Evolutionary conservation across 2,888 invertebrate species (phyloP), one percentile per base, ranked within the genome.

Genomic region (Erpobdella octoculata): DNA sequence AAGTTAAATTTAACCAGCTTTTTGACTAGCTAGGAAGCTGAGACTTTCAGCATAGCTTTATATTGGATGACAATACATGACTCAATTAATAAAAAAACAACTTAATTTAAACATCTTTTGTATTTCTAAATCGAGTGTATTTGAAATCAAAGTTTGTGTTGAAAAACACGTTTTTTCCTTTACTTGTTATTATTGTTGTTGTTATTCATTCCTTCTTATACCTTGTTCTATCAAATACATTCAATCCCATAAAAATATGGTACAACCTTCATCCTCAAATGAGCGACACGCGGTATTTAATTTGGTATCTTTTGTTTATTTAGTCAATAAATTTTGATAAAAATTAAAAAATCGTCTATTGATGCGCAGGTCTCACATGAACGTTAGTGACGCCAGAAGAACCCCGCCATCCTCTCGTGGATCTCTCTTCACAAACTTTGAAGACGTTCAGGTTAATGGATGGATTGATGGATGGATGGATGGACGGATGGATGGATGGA

Each of bases 341-440:
- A 41, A 41, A 41, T 12, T 12, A 41, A 41, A 41, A 41, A 41
- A 53, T n/a, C n/a, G n/a, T n/a, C n/a, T n/a, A n/a, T n/a, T n/a
- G n/a, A n/a, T n/a, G n/a, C n/a, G n/a, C 53, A 76, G 77, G 73
- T 73, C 76, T 15, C 78, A 78, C 61, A 68, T 74, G 53, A 77
- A 76, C 70, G 75, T 76, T 72, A 69, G 71, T 41, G 78, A 78
- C 74, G 73, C 76, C 35, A 74, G 76, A 36, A 77, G 76, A 66
- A 77, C 77, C 9, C 77, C 77, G 18, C 77, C 77, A 4, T 77
- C 82, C 25, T 81, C 81, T 18, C 79, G 82, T 65, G 82, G 81
- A 5, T 81, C 81, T 1, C 80, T 83, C 70, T 83, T 83, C 77
- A 83, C 81, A 59, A 83, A 82, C 77, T 83, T 83, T 71, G 83